Evolutionary conservation across 2,797 vertebrate species (phyloP).

Genomic region (Coreius guichenoti): DNA sequence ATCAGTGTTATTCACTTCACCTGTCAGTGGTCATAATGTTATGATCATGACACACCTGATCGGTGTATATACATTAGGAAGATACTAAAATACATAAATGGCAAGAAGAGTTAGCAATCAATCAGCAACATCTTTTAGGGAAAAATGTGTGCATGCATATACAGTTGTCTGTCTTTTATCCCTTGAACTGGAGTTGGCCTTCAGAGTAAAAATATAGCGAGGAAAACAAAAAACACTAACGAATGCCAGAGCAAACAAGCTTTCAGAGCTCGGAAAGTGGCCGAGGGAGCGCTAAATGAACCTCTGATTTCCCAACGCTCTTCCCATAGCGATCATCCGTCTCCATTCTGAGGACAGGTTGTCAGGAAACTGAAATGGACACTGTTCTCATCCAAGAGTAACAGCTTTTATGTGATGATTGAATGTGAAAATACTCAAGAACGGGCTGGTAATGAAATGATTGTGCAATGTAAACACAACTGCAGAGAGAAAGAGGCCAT

Average conservation of each 20-base stretch:
- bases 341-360: constrained; percentile 35
- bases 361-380: constrained; percentile 36
- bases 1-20: no score
- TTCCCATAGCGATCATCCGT: constrained; percentile 40
- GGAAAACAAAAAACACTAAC: constrained; percentile 49
- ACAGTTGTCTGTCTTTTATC: constrained; percentile 64
- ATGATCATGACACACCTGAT: no score
- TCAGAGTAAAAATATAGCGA: constrained; percentile 65
- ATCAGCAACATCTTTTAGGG: not conserved
- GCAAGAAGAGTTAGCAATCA: not conserved
- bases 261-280: constrained; percentile 20
- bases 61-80: not conserved
- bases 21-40: no score
- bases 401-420: constrained; percentile 23
- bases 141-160: constrained; percentile 39
- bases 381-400: constrained; percentile 20
- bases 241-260: constrained; percentile 38
- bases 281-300: not conserved
- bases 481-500: constrained; percentile 1
- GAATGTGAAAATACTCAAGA: constrained; percentile 1
- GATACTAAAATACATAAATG: not conserved
- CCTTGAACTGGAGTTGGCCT: constrained; percentile 39
- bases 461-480: constrained; percentile 1
- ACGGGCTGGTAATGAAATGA: constrained; percentile 12
- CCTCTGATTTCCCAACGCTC: constrained; percentile 11